phyloP scores from a whole-genome alignment of 1,140 invertebrate genomes.

The Nebria ingens region DNA sequence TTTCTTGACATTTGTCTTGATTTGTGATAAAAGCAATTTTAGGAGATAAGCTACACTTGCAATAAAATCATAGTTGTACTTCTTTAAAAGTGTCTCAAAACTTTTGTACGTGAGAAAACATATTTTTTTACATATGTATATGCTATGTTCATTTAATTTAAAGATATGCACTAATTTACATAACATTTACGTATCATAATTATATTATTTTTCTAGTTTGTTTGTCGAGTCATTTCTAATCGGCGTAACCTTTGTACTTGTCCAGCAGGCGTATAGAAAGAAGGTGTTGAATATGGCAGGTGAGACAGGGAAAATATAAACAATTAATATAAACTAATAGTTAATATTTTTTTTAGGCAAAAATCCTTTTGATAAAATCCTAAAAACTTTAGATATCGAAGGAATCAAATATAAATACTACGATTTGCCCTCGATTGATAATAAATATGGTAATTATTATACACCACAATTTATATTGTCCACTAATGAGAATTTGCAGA shows the following conservation, averaged over 20 bases:
- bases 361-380: conserved; percentile 59
- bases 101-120: too few relatives aligned
- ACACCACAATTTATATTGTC: conserved; percentile 11
- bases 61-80: too few relatives aligned
- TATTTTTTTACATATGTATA: too few relatives aligned
- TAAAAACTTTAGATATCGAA: conserved; percentile 55
- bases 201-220: too few relatives aligned
- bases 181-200: too few relatives aligned
- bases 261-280: background rate
- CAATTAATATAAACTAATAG: background rate
- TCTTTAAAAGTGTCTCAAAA: too few relatives aligned
- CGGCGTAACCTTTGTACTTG: background rate
- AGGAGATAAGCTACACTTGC: too few relatives aligned
- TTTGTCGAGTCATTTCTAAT: background rate
- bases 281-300: background rate
- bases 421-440: conserved; percentile 54
- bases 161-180: too few relatives aligned
- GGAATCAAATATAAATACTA: conserved; percentile 64
- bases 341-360: conserved; percentile 36
- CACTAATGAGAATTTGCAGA: conserved; percentile 42
- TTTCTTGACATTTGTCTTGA: too few relatives aligned
- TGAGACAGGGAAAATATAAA: background rate
- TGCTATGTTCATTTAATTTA: too few relatives aligned
- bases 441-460: conserved; percentile 57
- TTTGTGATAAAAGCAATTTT: too few relatives aligned